Base-by-base conservation (phyloP, 2,888 invertebrate genomes). In the Nymphalis c-album region DNA sequence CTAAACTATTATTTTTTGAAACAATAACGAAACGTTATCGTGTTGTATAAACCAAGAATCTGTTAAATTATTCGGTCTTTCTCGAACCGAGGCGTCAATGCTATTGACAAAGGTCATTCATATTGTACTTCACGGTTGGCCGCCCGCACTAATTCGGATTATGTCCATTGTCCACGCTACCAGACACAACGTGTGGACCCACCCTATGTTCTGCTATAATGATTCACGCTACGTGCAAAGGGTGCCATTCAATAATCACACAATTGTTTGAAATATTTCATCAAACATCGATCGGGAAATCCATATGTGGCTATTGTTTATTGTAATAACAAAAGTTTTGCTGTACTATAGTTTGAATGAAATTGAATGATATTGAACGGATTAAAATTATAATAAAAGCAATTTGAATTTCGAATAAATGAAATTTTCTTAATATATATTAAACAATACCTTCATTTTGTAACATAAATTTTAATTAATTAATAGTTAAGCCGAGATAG, bases 101-200 rank as follows among this genome's bases (percentile, higher is more conserved):
- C 80, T 83, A 86, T 85, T 87, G 88, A 88, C 88, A 89, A 87
- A 88, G 89, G 89, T 89, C 89, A 89, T 89, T 86, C 88, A 88
- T 89, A 88, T 85, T 87, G 87, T 87, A 84, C 79, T 82, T 85
- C 83, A 84, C 85, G 89, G 84, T 85, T 77, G 80, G 80, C 79
- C 80, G 85, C 82, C 74, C 83, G 78, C 84, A 83, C 86, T 88
- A 88, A 90, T 88, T 86, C 84, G 79, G 83, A 87, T 86, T 87
- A 87, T 80, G 78, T 77, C 82, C 80, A 83, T 83, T 81, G 77
- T 80, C 74, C 71, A 74, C 69, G 63, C 60, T 64, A 64, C 69
- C 71, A 69, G 67, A 71, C 63, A 46, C 61, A 45, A 61, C 53
- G 58, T 45, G 62, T 62, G 62, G 61, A 58, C 51, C 59, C 55